Evolutionary conservation across 2,888 invertebrate species (phyloP), one percentile per base, ranked within the genome.

Genomic region (Listrodromus nycthemerus): DNA sequence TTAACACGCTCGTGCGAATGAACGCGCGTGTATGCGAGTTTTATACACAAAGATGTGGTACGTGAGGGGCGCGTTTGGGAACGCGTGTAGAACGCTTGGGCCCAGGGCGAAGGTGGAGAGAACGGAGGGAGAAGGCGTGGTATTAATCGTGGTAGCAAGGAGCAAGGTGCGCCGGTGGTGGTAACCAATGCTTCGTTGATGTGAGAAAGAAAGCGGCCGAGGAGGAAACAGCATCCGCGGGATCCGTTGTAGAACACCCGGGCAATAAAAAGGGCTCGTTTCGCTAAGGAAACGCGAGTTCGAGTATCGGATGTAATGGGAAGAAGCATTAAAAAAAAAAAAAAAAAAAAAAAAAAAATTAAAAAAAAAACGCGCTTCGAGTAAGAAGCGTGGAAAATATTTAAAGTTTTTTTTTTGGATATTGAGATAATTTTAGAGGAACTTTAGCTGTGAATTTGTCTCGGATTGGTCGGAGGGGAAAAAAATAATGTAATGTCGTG

Each of bases 201-300:
- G 91, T 91, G 92, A 92, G 92, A 92, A 92, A 92, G 92, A 92
- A 92, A 92, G 91, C 67, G 37, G 27, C 58, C 33, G 1, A 73
- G 45, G 73, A 67, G 27, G 66, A 37, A 67, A 63, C 91, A 90
- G 91, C 91, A 91, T 91, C 91, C 91, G 89, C 87, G 87, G 82
- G 24, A 52, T 21, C 24, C 21, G 21, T n/a, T n/a, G n/a, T 33
- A 21, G 55, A 58, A 61, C 71, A 88, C 87, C 87, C 88, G 55
- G 55, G 91, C 90, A 89, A 91, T 91, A 91, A 91, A 91, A 91
- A 91, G 89, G 89, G 89, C 90, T 88, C 89, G 89, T 89, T 91
- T 89, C 87, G 90, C 86, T 84, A 48, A n/a, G n/a, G n/a, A n/a
- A n/a, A n/a, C n/a, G n/a, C n/a, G n/a, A n/a, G n/a, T n/a, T n/a